A percentile compares a stretch with the other conserved stretches of the same genome.
These are phyloP conservation scores for Macaca mulatta DNA, from an alignment of 2,113 vertebrate genomes.

Conservation along the genomic window DNA sequence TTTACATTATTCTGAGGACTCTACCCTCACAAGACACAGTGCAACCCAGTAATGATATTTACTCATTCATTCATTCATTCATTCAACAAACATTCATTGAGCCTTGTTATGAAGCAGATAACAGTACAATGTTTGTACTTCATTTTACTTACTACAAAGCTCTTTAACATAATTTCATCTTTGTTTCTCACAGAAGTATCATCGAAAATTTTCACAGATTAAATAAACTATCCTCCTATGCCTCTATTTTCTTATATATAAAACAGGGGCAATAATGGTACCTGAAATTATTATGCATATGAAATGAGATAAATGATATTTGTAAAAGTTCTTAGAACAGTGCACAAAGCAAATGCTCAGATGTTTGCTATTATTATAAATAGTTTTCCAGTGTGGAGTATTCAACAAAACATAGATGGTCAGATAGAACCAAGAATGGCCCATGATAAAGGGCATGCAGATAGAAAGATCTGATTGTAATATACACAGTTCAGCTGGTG, in stretches of 20 bases:
- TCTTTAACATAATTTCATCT: slow-evolving; percentile 42
- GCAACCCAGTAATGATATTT: neutral
- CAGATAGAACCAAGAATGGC: neutral
- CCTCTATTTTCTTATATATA: neutral
- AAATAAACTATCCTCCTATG: neutral
- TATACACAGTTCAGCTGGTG: neutral
- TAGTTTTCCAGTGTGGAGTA: neutral
- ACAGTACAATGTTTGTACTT: neutral
- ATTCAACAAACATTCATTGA: neutral
- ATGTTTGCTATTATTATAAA: slow-evolving; percentile 24
- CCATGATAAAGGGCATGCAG: neutral
- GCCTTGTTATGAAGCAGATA: slow-evolving; percentile 1
- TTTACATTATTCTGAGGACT: slow-evolving; percentile 19
- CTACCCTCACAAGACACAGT: neutral
- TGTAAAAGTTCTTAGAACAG: slow-evolving; percentile 14
- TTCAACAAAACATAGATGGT: neutral
- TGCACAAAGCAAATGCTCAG: neutral
- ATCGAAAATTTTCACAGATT: slow-evolving; percentile 15
- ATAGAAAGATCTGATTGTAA: neutral
- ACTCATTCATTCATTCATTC: neutral
- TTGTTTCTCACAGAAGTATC: neutral
- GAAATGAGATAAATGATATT: neutral
- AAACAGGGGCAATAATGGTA: neutral
- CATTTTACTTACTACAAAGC: slow-evolving; percentile 13
- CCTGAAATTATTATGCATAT: neutral